A percentile compares a stretch with the other conserved stretches of the same genome.
These are phyloP conservation scores for Onychorhynchus coronatus DNA, from an alignment of 2,113 vertebrate genomes.

Conservation along the genomic window DNA sequence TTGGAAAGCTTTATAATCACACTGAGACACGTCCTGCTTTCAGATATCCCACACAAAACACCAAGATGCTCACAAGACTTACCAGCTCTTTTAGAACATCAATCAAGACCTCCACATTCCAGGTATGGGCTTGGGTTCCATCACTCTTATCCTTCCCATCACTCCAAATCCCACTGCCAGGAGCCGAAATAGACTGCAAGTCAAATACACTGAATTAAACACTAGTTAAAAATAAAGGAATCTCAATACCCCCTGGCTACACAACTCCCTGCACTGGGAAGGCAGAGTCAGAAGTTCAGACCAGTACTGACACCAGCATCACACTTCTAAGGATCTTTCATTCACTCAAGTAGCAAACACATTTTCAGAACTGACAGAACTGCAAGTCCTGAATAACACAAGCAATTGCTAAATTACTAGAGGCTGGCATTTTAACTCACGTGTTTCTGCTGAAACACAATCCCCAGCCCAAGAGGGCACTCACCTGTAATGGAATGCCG, in stretches of 20 bases:
- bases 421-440: not conserved
- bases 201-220: not conserved
- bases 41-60: not conserved
- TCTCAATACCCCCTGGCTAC: not conserved
- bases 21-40: not conserved
- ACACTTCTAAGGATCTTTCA: not conserved
- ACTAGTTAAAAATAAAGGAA: not conserved
- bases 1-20: not conserved
- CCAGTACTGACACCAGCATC: not conserved
- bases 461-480: not conserved
- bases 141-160: constrained; percentile 98
- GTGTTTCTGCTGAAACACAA: not conserved
- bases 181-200: constrained; percentile 91
- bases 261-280: not conserved
- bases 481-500: constrained; percentile 93
- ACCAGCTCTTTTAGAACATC: constrained; percentile 97
- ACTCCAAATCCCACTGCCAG: constrained; percentile 98
- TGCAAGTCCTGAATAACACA: not conserved
- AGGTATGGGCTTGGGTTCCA: constrained; percentile 90
- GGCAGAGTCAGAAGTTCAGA: not conserved
- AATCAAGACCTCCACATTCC: constrained; percentile 98
- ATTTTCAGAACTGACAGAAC: not conserved
- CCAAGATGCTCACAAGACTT: constrained; percentile 45
- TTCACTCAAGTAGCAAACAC: not conserved
- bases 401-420: too few relatives aligned